A percentile compares a stretch with the other conserved stretches of the same genome.
These are phyloP conservation scores for Rhinogobio ventralis DNA, from an alignment of 2,797 vertebrate species.

Conservation along the genomic window DNA sequence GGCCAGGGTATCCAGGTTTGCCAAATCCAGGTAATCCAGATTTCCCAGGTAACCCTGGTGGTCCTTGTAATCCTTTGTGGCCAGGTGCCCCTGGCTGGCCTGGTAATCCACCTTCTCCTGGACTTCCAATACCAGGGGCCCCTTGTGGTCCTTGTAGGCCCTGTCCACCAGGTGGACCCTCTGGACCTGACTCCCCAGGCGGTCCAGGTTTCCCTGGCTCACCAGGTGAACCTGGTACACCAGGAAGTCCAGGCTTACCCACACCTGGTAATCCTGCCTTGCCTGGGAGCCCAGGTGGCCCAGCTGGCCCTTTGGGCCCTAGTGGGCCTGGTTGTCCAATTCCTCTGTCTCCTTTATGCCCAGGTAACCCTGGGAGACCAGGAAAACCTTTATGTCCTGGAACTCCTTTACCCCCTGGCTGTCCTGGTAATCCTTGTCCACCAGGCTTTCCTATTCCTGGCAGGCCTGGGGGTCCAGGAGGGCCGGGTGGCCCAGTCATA, in stretches of 20 bases:
- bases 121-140: conserved; percentile 88
- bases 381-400: conserved; percentile 93
- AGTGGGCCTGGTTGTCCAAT: conserved; percentile 88
- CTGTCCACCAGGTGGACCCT: conserved; percentile 82
- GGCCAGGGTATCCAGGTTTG: conserved; percentile 91
- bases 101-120: conserved; percentile 88
- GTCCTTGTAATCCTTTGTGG: conserved; percentile 90
- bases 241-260: conserved; percentile 90
- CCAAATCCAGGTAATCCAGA: conserved; percentile 92
- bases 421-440: conserved; percentile 88
- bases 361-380: conserved; percentile 88
- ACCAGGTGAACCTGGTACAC: conserved; percentile 89
- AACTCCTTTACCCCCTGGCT: conserved; percentile 88
- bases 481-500: conserved; percentile 86
- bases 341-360: conserved; percentile 94
- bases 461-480: conserved; percentile 88
- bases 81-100: conserved; percentile 90
- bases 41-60: conserved; percentile 90
- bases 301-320: conserved; percentile 91
- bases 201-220: conserved; percentile 86
- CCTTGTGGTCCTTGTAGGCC: conserved; percentile 91
- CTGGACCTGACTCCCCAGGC: conserved; percentile 84
- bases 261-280: conserved; percentile 89
- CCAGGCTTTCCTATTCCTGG: conserved; percentile 92
- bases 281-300: conserved; percentile 86